These are phyloP conservation scores for Pungitius pungitius DNA, from an alignment of 2,113 vertebrate species.

Conservation along the genomic window DNA sequence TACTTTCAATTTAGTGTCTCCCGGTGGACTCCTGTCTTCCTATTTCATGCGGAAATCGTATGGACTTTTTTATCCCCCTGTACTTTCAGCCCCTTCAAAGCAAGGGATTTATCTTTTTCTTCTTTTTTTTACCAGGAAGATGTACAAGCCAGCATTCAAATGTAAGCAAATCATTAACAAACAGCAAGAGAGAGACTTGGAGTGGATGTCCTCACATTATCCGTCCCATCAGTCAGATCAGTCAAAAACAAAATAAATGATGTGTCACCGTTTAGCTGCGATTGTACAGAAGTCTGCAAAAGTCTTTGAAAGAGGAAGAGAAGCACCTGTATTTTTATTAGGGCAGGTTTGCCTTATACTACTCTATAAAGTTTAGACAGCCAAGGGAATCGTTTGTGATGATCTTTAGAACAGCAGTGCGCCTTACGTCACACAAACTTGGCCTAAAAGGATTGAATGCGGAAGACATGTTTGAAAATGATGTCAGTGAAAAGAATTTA, in stretches of 20 bases:
- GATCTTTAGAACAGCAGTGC: slow-evolving; percentile 73
- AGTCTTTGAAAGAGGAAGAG: slow-evolving; percentile 66
- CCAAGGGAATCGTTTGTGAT: slow-evolving; percentile 69
- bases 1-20: slow-evolving; percentile 99
- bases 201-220: slow-evolving; percentile 16
- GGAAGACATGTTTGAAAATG: slow-evolving; percentile 60
- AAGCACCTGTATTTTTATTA: slow-evolving; percentile 77
- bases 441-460: slow-evolving; percentile 50
- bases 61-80: slow-evolving; percentile 65
- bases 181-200: slow-evolving; percentile 39
- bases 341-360: slow-evolving; percentile 62
- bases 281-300: slow-evolving; percentile 71
- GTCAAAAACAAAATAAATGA: slow-evolving; percentile 63
- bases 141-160: slow-evolving; percentile 85
- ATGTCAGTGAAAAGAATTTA: slow-evolving; percentile 60
- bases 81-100: slow-evolving; percentile 76
- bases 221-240: slow-evolving; percentile 30
- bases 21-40: slow-evolving; percentile 88
- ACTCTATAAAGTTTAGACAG: slow-evolving; percentile 70
- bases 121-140: slow-evolving; percentile 76
- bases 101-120: slow-evolving; percentile 58
- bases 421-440: slow-evolving; percentile 56
- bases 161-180: slow-evolving; percentile 80
- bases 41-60: slow-evolving; percentile 88
- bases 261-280: slow-evolving; percentile 51